Percentiles rank a stretch among this genome's conserved stretches.
These are phyloP conservation scores for Perizoma affinitatum DNA, from an alignment of 2,888 invertebrate species.

Conservation along the genomic window DNA sequence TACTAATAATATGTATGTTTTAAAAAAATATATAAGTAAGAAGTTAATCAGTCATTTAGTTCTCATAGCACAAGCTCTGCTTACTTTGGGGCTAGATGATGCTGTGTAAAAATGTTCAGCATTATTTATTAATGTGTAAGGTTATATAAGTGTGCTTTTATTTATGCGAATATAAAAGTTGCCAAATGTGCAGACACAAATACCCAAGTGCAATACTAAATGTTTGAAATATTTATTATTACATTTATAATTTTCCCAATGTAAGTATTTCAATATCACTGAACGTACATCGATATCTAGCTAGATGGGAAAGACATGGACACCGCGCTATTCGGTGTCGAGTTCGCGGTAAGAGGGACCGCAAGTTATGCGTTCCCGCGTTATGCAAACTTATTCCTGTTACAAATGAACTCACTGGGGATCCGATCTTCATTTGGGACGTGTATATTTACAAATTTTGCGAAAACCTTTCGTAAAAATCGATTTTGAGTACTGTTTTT, in stretches of 20 bases:
- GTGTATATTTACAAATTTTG: slow-evolving; percentile 16
- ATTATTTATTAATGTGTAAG: no score
- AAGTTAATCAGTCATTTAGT: no score
- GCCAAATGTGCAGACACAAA: no score
- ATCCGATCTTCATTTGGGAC: slow-evolving; percentile 39
- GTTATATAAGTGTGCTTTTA: no score
- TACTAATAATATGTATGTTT: no score
- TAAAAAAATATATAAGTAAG: no score
- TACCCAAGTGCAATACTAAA: no score
- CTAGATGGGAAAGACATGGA: slow-evolving; percentile 69
- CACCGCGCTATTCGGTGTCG: slow-evolving; percentile 55
- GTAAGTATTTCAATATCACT: neutral
- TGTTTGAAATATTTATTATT: neutral
- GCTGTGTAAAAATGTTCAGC: no score
- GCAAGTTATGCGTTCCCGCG: slow-evolving; percentile 60
- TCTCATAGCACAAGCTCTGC: no score
- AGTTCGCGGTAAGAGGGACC: slow-evolving; percentile 66
- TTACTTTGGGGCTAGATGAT: no score
- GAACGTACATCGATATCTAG: slow-evolving; percentile 2
- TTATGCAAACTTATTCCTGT: slow-evolving; percentile 56
- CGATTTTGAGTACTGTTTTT: neutral
- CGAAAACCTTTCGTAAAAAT: neutral
- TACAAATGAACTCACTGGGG: slow-evolving; percentile 68
- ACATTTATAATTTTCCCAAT: neutral
- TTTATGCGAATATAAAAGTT: no score